Evolutionary conservation across 2,797 vertebrate species (phyloP), one percentile per base, ranked within the genome.

Genomic region (Gallinago solitaria): DNA sequence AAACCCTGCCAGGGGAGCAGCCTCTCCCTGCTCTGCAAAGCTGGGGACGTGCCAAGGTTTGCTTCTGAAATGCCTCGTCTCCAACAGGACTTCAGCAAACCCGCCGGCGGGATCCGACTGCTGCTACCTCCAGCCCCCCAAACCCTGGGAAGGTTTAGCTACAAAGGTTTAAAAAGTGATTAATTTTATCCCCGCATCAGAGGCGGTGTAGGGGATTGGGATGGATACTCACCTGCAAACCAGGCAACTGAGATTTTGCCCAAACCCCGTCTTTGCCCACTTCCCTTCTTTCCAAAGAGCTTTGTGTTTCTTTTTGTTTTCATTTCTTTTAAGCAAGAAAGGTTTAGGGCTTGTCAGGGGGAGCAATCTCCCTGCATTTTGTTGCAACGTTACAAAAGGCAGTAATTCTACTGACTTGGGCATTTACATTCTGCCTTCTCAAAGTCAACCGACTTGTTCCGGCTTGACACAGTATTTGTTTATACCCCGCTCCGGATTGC

Each of bases 391-490:
- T 95, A 77, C 78, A 47, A 84, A 84, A 90, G 83, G 64, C 25
- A 89, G 43, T 69, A 33, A 90, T 90, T 93, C 91, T 77, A 83
- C 88, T 48, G 91, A 88, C 83, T 94, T 11, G 96, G 71, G 20
- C 83, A 93, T 95, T 97, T 94, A 84, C 78, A 80, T 95, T 90
- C 88, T 90, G 77, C 90, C 63, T 92, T 64, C 95, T 87, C 86
- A 57, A 83, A 93, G 94, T 37, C 90, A 70, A 94, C 93, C 11
- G 24, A 97, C 96, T 92, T 96, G 96, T 96, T 96, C 79, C 81
- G 39, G 90, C 96, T 94, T 96, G 96, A 95, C 83, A 47, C 6
- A 25, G 77, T 51, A 80, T 94, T 95, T 96, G 95, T 96, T 97
- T 95, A 95, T 70, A 43, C 86, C 87, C 73, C 0, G 1, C 81